Evolutionary conservation across 2,888 invertebrate species (phyloP).

Genomic region (Trypoxylon attenuatum): DNA sequence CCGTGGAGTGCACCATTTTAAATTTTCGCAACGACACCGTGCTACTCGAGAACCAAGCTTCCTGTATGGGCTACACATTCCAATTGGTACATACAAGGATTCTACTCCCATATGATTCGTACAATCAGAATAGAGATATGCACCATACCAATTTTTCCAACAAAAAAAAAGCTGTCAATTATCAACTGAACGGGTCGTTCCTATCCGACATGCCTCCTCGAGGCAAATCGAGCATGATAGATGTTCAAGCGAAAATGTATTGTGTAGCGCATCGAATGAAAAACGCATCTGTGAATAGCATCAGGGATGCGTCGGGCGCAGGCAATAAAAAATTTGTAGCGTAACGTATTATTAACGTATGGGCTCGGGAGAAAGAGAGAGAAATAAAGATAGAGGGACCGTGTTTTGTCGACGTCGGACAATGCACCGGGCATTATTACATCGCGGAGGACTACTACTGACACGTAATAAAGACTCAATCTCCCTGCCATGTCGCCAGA

Average conservation of each 20-base stretch:
- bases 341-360: background rate
- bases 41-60: background rate
- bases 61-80: too few species aligned
- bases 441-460: slow-evolving; percentile 24
- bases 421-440: slow-evolving; percentile 15
- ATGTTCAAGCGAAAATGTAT: background rate
- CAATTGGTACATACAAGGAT: too few species aligned
- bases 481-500: slow-evolving; percentile 9
- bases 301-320: background rate
- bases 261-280: background rate
- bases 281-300: background rate
- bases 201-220: too few species aligned
- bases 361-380: background rate
- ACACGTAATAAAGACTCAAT: slow-evolving; percentile 43
- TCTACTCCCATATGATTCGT: too few species aligned
- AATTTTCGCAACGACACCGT: slow-evolving; percentile 26
- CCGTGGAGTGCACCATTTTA: slow-evolving; percentile 37
- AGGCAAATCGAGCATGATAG: too few species aligned
- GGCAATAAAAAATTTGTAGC: background rate
- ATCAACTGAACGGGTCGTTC: too few species aligned
- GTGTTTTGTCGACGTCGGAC: slow-evolving; percentile 10
- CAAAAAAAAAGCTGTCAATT: too few species aligned
- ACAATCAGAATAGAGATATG: too few species aligned
- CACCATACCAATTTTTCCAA: too few species aligned
- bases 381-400: background rate